Base-by-base conservation (phyloP, 2,113 vertebrate species). In the Zonotrichia leucophrys region DNA sequence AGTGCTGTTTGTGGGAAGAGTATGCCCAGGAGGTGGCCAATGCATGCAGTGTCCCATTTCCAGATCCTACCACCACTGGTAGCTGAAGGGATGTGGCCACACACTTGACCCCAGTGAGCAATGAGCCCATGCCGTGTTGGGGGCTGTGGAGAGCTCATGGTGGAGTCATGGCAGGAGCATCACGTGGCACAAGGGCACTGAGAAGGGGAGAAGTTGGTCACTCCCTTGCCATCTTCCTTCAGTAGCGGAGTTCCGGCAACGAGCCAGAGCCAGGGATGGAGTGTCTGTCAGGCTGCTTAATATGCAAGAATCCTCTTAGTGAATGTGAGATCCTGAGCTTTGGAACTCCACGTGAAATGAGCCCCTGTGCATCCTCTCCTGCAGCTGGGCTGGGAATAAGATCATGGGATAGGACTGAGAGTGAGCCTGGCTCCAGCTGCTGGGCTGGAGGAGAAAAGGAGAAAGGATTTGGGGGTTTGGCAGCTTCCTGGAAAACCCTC, bases 81-180 rank as follows among this genome's bases (percentile, higher is more conserved):
- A 10, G 5, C 13, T 42, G 33, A 58, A 81, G 39, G 31, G 53
- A 49, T 2, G 0, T 76, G 21, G 41, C 7, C 9, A 41, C 24
- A 13, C 0, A 0, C 17, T 58, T 7, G 19, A 12, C 22, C 2
- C 7, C 18, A 11, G 28, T 3, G 4, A n/a, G 15, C 0, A 0
- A 33, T 22, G 4, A 46, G 6, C 7, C 41, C 1, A 0, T 59
- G 44, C 19, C 0, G 0, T 37, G 28, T 10, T 44, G 83, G 24
- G 6, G 66, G 64, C 25, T 56, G 0, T 11, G 31, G 46, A 25
- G 15, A 41, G 8, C 11, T 83, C 41, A 2, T 10, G 55, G 23
- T 22, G 2, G 35, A 25, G 35, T 83, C 4, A 0, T 2, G 17
- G 31, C 30, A 31, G 74, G 31, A 89, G 17, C 14, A 17, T n/a